phyloP scores from a whole-genome alignment of 2,113 vertebrate species.

The Merops nubicus region DNA sequence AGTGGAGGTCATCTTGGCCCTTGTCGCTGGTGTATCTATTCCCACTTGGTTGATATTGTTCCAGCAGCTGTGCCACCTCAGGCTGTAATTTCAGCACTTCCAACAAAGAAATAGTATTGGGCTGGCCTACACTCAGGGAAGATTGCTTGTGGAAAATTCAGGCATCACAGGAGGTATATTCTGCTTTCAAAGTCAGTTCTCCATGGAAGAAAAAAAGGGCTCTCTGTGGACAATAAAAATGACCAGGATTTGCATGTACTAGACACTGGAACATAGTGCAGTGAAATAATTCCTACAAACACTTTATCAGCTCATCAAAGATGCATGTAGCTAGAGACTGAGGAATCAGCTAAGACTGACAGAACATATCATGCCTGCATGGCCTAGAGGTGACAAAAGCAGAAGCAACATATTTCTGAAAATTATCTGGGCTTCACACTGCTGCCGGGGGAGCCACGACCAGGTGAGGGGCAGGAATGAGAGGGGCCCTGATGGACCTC shows the following conservation, averaged over 20 bases:
- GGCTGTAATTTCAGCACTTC: conserved; percentile 18
- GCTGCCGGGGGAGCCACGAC: not conserved
- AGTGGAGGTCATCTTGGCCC: not conserved
- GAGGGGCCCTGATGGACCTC: not conserved
- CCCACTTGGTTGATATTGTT: not conserved
- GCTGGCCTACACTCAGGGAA: not conserved
- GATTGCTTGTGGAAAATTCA: not conserved
- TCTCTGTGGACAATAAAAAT: not conserved
- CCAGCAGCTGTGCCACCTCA: not conserved
- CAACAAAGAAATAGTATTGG: not conserved
- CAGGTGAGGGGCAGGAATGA: not conserved
- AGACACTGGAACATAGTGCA: not conserved
- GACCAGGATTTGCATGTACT: not conserved
- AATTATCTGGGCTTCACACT: not conserved
- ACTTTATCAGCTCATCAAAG: not conserved
- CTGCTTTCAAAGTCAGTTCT: not conserved
- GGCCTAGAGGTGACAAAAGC: not conserved
- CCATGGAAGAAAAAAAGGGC: not conserved
- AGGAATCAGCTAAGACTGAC: not conserved
- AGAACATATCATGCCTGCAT: not conserved
- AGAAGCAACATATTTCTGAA: not conserved
- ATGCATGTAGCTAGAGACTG: not conserved
- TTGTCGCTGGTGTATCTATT: not conserved
- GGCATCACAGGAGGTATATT: not conserved
- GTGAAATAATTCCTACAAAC: not conserved